Conservation (phyloP, 2,113 vertebrate genomes). For the Mus spicilegus region DNA sequence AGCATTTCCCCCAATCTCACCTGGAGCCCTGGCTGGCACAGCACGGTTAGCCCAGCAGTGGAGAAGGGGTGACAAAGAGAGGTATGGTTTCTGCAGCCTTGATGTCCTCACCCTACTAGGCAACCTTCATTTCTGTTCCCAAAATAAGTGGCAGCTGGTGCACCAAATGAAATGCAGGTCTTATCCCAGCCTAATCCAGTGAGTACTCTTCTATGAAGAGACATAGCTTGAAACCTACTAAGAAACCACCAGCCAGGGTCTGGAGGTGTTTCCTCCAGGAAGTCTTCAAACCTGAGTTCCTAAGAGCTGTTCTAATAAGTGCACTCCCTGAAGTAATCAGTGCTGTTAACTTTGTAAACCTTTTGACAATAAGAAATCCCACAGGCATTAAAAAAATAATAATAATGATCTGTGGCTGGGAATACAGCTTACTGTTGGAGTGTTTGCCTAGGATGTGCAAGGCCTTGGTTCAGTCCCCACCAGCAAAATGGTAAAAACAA, state of each 20-base stretch:
- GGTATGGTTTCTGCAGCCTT: neutral
- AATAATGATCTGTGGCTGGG: neutral
- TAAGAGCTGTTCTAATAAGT: neutral
- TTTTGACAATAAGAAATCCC: neutral
- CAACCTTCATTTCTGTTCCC: neutral
- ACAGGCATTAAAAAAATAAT: neutral
- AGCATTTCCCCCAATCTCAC: neutral
- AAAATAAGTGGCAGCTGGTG: neutral
- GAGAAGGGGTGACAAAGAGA: neutral
- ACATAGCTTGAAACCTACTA: neutral
- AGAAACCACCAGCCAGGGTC: neutral
- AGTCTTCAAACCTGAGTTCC: conserved; percentile 16
- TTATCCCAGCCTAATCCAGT: neutral
- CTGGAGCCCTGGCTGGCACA: neutral
- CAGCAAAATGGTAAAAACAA: neutral
- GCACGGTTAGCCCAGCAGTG: neutral
- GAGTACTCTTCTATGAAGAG: neutral
- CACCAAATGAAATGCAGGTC: neutral
- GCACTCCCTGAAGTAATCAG: conserved; percentile 30
- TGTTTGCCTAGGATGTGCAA: neutral
- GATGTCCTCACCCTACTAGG: neutral
- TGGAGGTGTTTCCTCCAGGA: neutral
- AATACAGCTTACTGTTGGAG: neutral
- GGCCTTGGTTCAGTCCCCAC: too few species aligned
- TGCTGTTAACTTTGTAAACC: neutral